Conservation (phyloP, 2,888 invertebrate genomes). For the Cataglyphis altisquamis region DNA sequence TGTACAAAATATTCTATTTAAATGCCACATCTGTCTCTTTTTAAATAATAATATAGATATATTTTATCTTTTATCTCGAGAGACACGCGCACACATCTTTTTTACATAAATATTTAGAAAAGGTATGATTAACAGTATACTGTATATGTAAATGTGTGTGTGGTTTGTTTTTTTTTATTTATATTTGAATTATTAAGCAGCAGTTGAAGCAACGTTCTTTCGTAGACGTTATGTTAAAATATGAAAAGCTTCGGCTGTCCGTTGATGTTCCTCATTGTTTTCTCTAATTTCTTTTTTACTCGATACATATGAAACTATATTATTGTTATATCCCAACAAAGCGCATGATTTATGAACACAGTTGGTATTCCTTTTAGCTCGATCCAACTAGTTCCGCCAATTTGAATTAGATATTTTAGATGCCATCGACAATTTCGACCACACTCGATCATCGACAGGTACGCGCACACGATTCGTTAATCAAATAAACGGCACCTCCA, state of each 20-base stretch:
- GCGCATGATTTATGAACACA: conserved; percentile 60
- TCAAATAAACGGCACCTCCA: conserved; percentile 56
- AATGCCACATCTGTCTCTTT: conserved; percentile 40
- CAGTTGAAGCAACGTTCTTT: conserved; percentile 43
- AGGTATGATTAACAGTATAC: conserved; percentile 41
- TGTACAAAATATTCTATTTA: conserved; percentile 60
- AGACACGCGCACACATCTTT: conserved; percentile 36
- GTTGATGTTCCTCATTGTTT: conserved; percentile 51
- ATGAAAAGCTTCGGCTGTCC: conserved; percentile 55
- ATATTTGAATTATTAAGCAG: conserved; percentile 53
- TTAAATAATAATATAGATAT: conserved; percentile 38
- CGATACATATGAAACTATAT: conserved; percentile 37
- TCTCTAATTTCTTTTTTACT: conserved; percentile 49
- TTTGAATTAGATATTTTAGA: conserved; percentile 52
- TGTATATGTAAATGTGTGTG: conserved; percentile 60
- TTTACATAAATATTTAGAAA: conserved; percentile 60
- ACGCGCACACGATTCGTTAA: conserved; percentile 48
- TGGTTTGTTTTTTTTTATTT: conserved; percentile 51
- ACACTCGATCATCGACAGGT: conserved; percentile 56
- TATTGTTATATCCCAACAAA: conserved; percentile 43
- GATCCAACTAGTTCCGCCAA: conserved; percentile 55
- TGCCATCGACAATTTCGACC: conserved; percentile 49
- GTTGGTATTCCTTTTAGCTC: conserved; percentile 50
- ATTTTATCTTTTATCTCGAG: conserved; percentile 50
- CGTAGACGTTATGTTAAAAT: conserved; percentile 50